Evolutionary conservation across 2,797 vertebrate genomes (phyloP), one percentile per base, ranked within the genome.

Genomic region (Girardinus metallicus): DNA sequence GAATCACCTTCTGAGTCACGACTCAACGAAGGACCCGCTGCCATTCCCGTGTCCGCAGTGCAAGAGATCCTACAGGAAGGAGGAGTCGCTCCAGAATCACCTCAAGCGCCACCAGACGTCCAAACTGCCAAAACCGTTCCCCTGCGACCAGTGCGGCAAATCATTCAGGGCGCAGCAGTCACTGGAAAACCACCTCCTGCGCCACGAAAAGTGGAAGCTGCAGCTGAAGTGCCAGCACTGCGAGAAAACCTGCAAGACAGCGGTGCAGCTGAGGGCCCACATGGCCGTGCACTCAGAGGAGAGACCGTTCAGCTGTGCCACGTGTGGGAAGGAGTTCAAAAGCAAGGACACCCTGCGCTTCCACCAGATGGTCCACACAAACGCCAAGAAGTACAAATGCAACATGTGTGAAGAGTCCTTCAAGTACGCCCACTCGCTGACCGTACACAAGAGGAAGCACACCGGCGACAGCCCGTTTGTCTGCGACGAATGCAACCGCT

Each of bases 241-340:
- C 0, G 94, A 93, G 57, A 95, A 95, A 86, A 87, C 78, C 0
- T 95, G 94, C 80, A 93, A 88, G 86, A 92, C 90, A 0, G 10
- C 88, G 0, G 93, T 93, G 8, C 93, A 92, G 71, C 84, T 95
- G 23, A 88, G 78, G 0, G 88, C 88, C 49, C 95, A 96, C 90
- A 92, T 91, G 90, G 85, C 93, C 29, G 91, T 95, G 1, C 95
- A 96, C 87, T 94, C 94, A 0, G 95, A 94, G 0, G 92, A 94
- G 13, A 78, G 93, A 0, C 94, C 94, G 0, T 96, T 92, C 84
- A 94, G 88, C 84, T 96, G 96, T 1, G 87, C 86, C 0, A 93
- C 94, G 0, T 96, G 96, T 2, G 94, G 93, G 36, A 96, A 96
- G 88, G 92, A 92, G 74, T 96, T 96, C 80, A 93, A 94, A 83